A percentile compares a stretch with the other conserved stretches of the same genome.
Evolutionary conservation across 2,113 vertebrate species (phyloP).

Genomic region (Zosterops hypoxanthus): DNA sequence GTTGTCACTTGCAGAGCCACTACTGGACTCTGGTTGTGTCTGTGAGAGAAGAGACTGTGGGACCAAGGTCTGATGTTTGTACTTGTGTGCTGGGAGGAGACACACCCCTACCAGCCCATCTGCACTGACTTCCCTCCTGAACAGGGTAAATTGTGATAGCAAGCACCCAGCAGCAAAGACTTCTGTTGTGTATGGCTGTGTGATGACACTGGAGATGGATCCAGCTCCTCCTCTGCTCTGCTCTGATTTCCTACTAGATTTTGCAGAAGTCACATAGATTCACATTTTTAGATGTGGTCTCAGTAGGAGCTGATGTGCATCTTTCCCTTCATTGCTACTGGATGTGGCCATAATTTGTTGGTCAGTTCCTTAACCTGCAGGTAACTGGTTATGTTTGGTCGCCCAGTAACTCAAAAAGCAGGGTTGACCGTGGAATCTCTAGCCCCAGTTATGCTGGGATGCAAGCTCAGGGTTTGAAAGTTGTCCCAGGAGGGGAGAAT

Average conservation of each 20-base stretch:
- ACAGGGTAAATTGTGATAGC: too few relatives aligned
- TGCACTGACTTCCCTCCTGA: rapidly evolving
- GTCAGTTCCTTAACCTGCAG: background rate
- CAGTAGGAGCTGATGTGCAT: background rate
- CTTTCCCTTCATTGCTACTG: background rate
- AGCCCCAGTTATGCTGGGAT: background rate
- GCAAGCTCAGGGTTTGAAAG: background rate
- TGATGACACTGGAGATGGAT: too few relatives aligned
- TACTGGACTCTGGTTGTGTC: background rate
- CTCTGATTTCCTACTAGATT: background rate
- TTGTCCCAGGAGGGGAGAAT: background rate
- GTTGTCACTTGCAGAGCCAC: background rate
- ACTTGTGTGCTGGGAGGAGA: background rate
- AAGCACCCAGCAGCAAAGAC: background rate
- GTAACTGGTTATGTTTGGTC: background rate
- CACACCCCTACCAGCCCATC: background rate
- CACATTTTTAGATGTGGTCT: rapidly evolving
- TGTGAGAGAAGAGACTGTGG: background rate
- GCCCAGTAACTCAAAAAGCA: background rate
- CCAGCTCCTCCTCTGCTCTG: background rate
- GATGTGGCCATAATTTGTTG: background rate
- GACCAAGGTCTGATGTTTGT: background rate
- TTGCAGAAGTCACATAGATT: background rate
- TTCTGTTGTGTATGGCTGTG: background rate
- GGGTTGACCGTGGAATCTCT: background rate